Conservation (phyloP, 2,113 vertebrate species). For the Haliaeetus leucogaster region DNA sequence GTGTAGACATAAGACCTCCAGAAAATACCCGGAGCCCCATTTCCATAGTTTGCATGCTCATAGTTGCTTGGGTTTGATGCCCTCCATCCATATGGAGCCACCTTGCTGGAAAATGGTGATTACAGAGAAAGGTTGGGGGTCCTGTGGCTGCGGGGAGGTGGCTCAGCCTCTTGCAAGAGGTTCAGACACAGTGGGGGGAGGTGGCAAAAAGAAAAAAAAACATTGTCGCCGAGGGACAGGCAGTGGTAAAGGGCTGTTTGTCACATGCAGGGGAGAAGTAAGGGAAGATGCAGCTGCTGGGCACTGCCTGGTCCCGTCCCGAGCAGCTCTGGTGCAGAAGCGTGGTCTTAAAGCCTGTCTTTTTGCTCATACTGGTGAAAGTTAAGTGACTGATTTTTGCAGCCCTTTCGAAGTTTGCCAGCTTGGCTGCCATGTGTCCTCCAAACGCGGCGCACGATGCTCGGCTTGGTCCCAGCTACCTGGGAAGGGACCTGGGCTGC, state of each 20-base stretch:
- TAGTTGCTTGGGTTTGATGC: neutral
- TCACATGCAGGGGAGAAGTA: accelerated
- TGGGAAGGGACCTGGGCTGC: neutral
- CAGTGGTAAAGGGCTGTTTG: neutral
- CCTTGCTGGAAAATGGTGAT: neutral
- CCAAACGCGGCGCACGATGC: neutral
- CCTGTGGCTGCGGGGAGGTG: accelerated
- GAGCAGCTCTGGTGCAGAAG: neutral
- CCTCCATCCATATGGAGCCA: accelerated
- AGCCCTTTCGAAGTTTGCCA: neutral
- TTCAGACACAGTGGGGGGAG: neutral
- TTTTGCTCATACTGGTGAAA: neutral
- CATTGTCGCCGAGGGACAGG: accelerated
- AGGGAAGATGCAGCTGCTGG: neutral
- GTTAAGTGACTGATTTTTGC: neutral
- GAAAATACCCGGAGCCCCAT: neutral
- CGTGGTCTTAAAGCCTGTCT: accelerated
- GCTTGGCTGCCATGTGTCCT: neutral
- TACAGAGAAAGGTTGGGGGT: neutral
- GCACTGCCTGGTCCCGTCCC: accelerated
- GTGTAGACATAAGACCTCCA: accelerated
- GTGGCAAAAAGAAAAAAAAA: neutral
- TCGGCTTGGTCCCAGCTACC: neutral
- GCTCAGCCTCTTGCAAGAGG: neutral
- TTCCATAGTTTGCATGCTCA: accelerated